phyloP scores from a whole-genome alignment of 2,113 vertebrate genomes.

The Limanda limanda region DNA sequence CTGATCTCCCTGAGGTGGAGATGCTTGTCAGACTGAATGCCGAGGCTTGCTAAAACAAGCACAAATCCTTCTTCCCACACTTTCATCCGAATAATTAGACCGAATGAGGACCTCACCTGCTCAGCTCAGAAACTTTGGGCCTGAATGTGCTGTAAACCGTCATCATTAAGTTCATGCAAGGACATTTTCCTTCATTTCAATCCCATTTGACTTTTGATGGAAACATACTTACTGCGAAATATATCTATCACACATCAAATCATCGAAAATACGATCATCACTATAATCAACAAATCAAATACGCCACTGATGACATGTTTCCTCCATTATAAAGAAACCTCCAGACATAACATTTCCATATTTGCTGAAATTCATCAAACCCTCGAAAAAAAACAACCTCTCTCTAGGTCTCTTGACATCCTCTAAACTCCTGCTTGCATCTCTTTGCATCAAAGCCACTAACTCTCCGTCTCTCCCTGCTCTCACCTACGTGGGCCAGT shows the following conservation, averaged over 20 bases:
- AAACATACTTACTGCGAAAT: slow-evolving; percentile 60
- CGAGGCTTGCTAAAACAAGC: slow-evolving; percentile 78
- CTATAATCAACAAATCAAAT: slow-evolving; percentile 68
- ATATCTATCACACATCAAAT: slow-evolving; percentile 47
- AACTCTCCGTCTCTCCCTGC: slow-evolving; percentile 31
- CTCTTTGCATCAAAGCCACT: slow-evolving; percentile 33
- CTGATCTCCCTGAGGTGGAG: slow-evolving; percentile 73
- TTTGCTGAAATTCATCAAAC: slow-evolving; percentile 41
- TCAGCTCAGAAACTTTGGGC: slow-evolving; percentile 36
- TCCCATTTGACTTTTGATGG: slow-evolving; percentile 47
- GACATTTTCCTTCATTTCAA: slow-evolving; percentile 65
- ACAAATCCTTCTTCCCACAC: slow-evolving; percentile 61
- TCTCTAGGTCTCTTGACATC: slow-evolving; percentile 29
- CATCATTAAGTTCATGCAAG: slow-evolving; percentile 65
- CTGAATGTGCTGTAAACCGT: slow-evolving; percentile 16
- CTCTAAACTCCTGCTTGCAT: slow-evolving; percentile 24
- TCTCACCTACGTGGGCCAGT: slow-evolving; percentile 57
- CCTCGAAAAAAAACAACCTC: slow-evolving; percentile 12
- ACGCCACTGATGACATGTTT: slow-evolving; percentile 64
- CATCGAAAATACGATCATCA: slow-evolving; percentile 55
- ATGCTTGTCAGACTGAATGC: slow-evolving; percentile 60
- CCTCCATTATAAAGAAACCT: slow-evolving; percentile 49
- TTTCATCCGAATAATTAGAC: slow-evolving; percentile 69
- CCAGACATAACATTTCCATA: slow-evolving; percentile 52
- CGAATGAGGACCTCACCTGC: slow-evolving; percentile 70